Evolutionary conservation across 1,140 invertebrate species (phyloP).

Genomic region (Lasaia peninsularis): DNA sequence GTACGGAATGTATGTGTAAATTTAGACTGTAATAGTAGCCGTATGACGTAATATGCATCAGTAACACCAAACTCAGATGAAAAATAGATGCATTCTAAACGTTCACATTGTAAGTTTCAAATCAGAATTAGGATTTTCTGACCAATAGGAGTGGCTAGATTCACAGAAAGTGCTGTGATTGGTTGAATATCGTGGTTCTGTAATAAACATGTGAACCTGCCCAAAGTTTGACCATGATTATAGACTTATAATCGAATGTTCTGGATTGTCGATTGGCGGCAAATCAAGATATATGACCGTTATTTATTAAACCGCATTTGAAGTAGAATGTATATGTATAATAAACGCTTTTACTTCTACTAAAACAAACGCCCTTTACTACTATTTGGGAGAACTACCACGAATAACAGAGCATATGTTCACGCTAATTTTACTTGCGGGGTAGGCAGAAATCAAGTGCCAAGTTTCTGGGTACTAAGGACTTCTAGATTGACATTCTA

Average conservation of each 20-base stretch:
- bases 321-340: too few species aligned
- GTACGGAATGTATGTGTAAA: neutral
- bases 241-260: neutral
- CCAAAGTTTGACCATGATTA: slow-evolving; percentile 1
- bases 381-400: too few species aligned
- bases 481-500: too few species aligned
- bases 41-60: slow-evolving; percentile 5
- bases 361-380: too few species aligned
- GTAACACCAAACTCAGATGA: slow-evolving; percentile 5
- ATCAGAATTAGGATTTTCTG: neutral
- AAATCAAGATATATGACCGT: neutral
- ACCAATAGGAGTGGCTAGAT: neutral
- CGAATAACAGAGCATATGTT: too few species aligned
- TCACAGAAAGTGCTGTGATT: neutral
- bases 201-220: neutral
- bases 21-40: slow-evolving; percentile 2
- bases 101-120: neutral
- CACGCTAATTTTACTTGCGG: too few species aligned
- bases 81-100: neutral
- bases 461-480: too few species aligned
- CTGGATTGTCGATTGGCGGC: neutral
- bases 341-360: too few species aligned
- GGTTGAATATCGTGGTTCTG: neutral
- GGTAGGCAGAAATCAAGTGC: too few species aligned
- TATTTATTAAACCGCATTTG: too few species aligned